Evolutionary conservation across 2,113 vertebrate species (phyloP), one percentile per base, ranked within the genome.

Genomic region (Barbus barbus): DNA sequence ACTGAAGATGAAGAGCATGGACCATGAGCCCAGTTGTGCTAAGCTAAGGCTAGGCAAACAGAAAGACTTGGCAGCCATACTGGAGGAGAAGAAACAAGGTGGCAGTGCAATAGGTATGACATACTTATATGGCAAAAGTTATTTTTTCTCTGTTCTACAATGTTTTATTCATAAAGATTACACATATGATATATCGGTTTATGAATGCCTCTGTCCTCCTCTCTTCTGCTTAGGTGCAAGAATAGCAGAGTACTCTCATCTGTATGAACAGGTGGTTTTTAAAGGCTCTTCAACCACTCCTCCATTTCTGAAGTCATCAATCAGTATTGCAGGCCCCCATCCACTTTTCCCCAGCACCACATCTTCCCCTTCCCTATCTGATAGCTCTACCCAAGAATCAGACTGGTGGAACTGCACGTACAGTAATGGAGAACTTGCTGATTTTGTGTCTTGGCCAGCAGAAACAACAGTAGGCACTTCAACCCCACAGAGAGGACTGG

Each of bases 21-120:
- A 98, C 84, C 90, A 96, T 22, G 97, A 98, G 20, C 97, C 95
- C 72, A 84, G 92, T 0, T 90, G 92, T 80, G 88, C 78, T 84
- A 94, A 92, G 31, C 33, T 91, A 48, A 92, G 92, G 88, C 89
- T 91, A 18, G 90, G 73, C 91, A 94, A 90, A 61, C 94, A 95
- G 87, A 98, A 94, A 89, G 97, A 98, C 86, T 93, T 99, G 86
- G 97, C 96, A 0, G 96, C 96, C 86, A 98, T 99, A 89, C 90
- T 99, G 75, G 98, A 99, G 88, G 97, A 99, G 84, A 99, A 99
- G 91, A 98, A 97, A 89, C 98, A 99, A 93, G 98, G 98, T 0
- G 98, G 98, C 2, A 93, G 96, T 8, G 97, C 97, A 78, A 99
- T 99, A 90, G 98, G 98, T 99, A 96, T 84, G 85, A 38, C 3